phyloP scores from a whole-genome alignment of 23 tunicate species.

The Ciona savignyi region DNA sequence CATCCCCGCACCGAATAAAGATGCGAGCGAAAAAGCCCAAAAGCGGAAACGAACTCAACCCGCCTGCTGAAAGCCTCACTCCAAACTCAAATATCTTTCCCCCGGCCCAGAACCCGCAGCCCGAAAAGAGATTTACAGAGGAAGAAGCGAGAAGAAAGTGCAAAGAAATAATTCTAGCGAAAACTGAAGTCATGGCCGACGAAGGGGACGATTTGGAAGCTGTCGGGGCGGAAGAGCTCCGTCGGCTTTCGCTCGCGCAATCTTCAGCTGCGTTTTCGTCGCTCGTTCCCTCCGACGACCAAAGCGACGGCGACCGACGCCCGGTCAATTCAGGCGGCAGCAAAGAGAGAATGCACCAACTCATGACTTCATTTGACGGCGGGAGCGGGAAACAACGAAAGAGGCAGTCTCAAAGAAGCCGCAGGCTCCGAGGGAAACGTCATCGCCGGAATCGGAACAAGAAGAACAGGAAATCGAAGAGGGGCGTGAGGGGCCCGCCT shows the following conservation, averaged over 20 bases:
- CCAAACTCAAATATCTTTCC: not conserved
- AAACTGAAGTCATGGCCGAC: not conserved
- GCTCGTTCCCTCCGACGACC: slow-evolving; percentile 7
- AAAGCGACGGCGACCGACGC: not conserved
- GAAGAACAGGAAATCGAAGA: not conserved
- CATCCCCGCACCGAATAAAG: slow-evolving; percentile 23
- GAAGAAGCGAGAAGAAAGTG: slow-evolving; percentile 61
- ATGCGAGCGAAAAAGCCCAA: not conserved
- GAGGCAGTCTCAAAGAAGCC: not conserved
- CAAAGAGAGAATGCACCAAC: too few species aligned
- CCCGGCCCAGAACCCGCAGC: slow-evolving; percentile 1
- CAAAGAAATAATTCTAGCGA: slow-evolving; percentile 35
- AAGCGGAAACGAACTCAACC: not conserved
- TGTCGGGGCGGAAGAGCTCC: not conserved
- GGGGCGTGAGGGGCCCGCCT: not conserved
- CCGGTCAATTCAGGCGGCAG: too few species aligned
- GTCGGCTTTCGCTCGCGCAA: not conserved
- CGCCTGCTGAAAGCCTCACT: not conserved
- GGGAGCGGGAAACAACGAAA: not conserved
- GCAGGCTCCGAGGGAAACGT: not conserved
- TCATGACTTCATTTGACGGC: not conserved
- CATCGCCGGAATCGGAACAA: not conserved
- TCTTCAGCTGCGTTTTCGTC: slow-evolving; percentile 27
- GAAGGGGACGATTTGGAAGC: not conserved
- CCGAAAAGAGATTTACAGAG: slow-evolving; percentile 22